These are phyloP conservation scores for Oryzaephilus surinamensis DNA, from an alignment of 1,140 invertebrate genomes.

Conservation along the genomic window DNA sequence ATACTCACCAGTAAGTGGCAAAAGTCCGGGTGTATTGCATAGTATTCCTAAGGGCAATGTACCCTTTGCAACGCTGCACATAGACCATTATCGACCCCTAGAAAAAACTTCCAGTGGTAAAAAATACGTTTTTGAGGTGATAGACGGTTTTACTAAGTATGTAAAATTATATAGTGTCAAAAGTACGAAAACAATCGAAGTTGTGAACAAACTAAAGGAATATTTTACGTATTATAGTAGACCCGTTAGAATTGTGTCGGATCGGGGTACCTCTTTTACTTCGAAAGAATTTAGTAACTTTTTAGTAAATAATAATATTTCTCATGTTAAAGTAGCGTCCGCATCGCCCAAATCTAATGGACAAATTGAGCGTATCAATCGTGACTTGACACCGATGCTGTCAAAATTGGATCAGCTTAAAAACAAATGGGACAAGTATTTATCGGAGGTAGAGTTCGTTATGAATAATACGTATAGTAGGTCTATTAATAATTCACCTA, in stretches of 20 bases:
- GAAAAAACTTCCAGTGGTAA: constrained; percentile 7
- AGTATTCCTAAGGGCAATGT: constrained; percentile 22
- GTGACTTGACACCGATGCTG: constrained; percentile 16
- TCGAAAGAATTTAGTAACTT: constrained; percentile 13
- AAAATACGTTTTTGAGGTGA: constrained; percentile 20
- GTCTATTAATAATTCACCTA: constrained; percentile 14
- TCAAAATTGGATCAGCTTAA: constrained; percentile 8
- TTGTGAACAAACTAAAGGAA: constrained; percentile 12
- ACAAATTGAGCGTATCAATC: constrained; percentile 22
- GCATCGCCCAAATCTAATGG: constrained; percentile 17
- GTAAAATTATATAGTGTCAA: constrained; percentile 14
- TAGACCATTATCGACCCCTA: constrained; percentile 28
- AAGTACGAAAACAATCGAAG: constrained; percentile 9
- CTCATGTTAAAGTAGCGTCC: constrained; percentile 12
- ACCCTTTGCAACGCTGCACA: constrained; percentile 25
- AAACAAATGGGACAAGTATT: constrained; percentile 17
- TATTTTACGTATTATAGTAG: constrained; percentile 14
- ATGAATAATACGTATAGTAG: constrained; percentile 23
- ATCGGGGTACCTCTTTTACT: constrained; percentile 16
- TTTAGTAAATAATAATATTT: constrained; percentile 13
- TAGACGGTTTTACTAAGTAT: constrained; percentile 25
- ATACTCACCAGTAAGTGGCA: constrained; percentile 21
- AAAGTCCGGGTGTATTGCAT: constrained; percentile 20
- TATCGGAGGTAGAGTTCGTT: constrained; percentile 19
- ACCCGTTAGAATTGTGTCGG: constrained; percentile 13